These are phyloP conservation scores for Armadillidium nasatum DNA, from an alignment of 1,140 invertebrate species.

Conservation along the genomic window DNA sequence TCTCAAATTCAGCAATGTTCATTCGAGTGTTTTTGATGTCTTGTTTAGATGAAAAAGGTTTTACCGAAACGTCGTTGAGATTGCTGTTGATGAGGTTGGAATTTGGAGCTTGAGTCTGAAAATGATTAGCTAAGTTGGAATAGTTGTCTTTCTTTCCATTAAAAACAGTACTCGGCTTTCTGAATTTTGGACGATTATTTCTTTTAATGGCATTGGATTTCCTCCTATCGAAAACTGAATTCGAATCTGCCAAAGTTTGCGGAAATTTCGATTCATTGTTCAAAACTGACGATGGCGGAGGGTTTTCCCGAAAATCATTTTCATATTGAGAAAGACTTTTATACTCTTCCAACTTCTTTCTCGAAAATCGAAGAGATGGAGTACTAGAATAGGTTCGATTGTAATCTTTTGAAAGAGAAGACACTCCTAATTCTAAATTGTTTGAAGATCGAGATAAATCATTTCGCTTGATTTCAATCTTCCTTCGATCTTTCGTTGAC, in stretches of 20 bases:
- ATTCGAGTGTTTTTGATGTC: too few relatives aligned
- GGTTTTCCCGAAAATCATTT: neutral
- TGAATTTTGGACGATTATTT: neutral
- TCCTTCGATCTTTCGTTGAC: too few relatives aligned
- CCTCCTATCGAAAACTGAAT: neutral
- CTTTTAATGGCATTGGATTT: neutral
- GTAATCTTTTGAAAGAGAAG: neutral
- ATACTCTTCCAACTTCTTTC: neutral
- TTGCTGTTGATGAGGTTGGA: too few relatives aligned
- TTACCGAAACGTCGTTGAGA: too few relatives aligned
- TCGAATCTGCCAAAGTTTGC: neutral
- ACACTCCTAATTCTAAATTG: neutral
- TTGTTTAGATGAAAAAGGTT: too few relatives aligned
- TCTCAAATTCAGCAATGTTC: too few relatives aligned
- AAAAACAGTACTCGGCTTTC: too few relatives aligned
- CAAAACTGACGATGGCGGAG: neutral
- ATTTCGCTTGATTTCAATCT: neutral
- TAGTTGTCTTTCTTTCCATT: too few relatives aligned
- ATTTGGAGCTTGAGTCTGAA: too few relatives aligned
- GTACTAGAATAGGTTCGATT: neutral
- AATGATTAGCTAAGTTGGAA: too few relatives aligned
- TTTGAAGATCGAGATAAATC: neutral
- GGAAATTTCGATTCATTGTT: neutral
- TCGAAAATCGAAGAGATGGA: neutral
- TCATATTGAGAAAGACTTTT: neutral